phyloP scores from a whole-genome alignment of 2,888 invertebrate species.

The Cheilosia urbana region DNA sequence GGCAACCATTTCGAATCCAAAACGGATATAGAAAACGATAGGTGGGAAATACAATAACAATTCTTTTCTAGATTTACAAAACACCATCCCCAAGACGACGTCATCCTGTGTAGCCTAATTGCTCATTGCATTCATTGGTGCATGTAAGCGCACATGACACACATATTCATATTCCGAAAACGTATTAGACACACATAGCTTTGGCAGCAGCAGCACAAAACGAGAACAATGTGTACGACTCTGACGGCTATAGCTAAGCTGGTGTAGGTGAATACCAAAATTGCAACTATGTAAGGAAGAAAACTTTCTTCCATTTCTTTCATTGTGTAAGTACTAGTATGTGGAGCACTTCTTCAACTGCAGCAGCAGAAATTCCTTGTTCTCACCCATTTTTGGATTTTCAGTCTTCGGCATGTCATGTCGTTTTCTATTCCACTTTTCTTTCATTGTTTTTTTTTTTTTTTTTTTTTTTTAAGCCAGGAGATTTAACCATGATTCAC shows the following conservation, averaged over 20 bases:
- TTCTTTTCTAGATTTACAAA: constrained; percentile 62
- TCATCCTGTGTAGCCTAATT: constrained; percentile 72
- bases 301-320: constrained; percentile 52
- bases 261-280: constrained; percentile 47
- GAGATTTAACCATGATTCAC: constrained; percentile 57
- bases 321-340: constrained; percentile 23
- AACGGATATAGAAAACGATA: constrained; percentile 43
- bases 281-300: constrained; percentile 44
- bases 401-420: constrained; percentile 60
- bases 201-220: constrained; percentile 37
- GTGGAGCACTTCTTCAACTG: constrained; percentile 19
- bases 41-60: constrained; percentile 56
- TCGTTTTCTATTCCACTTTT: constrained; percentile 18
- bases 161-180: constrained; percentile 72
- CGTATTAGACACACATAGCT: constrained; percentile 63
- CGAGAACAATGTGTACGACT: constrained; percentile 34
- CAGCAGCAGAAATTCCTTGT: constrained; percentile 15
- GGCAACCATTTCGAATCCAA: constrained; percentile 57
- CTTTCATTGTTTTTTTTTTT: neutral
- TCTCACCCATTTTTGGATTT: constrained; percentile 38
- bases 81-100: constrained; percentile 59
- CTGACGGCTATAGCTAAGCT: neutral
- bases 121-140: constrained; percentile 75
- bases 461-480: constrained; percentile 40
- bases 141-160: constrained; percentile 74